A percentile compares a stretch with the other conserved stretches of the same genome.
Conservation (phyloP, 2,113 vertebrate species). For the Apus apus region DNA sequence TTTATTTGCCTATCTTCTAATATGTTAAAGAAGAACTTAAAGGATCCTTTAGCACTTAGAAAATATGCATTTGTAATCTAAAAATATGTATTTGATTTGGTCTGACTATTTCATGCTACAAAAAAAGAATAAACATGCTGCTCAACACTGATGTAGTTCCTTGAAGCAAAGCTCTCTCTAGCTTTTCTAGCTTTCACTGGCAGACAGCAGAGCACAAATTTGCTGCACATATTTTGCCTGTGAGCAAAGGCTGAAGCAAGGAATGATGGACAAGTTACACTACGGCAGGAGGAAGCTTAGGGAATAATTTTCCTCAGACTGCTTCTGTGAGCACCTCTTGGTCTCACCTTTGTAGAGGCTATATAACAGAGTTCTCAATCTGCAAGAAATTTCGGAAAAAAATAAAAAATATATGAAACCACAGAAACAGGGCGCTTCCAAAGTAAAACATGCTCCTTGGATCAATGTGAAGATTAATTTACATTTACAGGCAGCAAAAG, state of each 20-base stretch:
- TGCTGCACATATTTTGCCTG: not conserved
- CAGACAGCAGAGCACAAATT: not conserved
- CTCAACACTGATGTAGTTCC: not conserved
- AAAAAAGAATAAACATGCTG: conserved; percentile 23
- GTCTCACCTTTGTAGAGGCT: not conserved
- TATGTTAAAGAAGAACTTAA: conserved; percentile 19
- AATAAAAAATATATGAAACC: not conserved
- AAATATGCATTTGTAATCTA: conserved; percentile 29
- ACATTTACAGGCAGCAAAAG: not conserved
- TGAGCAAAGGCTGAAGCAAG: not conserved
- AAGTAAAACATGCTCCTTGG: not conserved
- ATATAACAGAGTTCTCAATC: not conserved
- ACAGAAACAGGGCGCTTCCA: not conserved
- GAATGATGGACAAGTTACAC: not conserved
- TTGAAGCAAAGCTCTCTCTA: not conserved
- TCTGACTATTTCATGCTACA: conserved; percentile 30
- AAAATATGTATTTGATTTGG: conserved; percentile 24
- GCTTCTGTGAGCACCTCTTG: not conserved
- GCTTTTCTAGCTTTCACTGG: not conserved
- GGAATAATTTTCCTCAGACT: not conserved
- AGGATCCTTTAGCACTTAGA: conserved; percentile 3
- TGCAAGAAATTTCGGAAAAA: not conserved
- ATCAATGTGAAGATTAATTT: not conserved
- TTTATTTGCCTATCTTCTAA: not conserved
- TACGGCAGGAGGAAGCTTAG: not conserved